These are phyloP conservation scores for Siniperca chuatsi DNA, from an alignment of 2,113 vertebrate species.

Conservation along the genomic window DNA sequence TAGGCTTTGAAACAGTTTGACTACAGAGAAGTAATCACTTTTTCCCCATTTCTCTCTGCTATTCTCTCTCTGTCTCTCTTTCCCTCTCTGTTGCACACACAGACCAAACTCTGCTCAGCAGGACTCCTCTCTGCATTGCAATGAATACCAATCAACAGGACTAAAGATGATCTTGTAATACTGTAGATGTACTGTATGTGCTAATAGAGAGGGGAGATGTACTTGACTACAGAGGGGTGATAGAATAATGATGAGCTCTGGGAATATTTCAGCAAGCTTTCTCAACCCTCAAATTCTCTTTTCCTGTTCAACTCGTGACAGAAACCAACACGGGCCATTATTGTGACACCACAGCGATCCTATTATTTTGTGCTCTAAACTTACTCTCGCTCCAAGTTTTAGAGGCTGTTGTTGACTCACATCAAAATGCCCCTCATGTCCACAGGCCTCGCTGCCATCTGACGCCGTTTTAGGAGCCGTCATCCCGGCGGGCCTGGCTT, in stretches of 20 bases:
- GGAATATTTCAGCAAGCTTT: constrained; percentile 48
- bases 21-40: constrained; percentile 52
- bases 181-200: constrained; percentile 45
- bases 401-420: constrained; percentile 38
- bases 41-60: constrained; percentile 20
- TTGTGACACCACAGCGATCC: constrained; percentile 9
- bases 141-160: constrained; percentile 56
- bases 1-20: constrained; percentile 59
- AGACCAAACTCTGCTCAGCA: constrained; percentile 45
- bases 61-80: constrained; percentile 24
- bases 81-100: constrained; percentile 20
- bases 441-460: constrained; percentile 56
- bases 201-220: constrained; percentile 44
- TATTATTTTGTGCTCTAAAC: constrained; percentile 39
- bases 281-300: constrained; percentile 49
- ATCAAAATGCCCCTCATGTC: constrained; percentile 65
- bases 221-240: constrained; percentile 38
- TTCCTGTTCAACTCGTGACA: constrained; percentile 31
- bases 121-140: constrained; percentile 38
- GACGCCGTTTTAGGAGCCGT: constrained; percentile 41
- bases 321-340: constrained; percentile 35
- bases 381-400: constrained; percentile 21
- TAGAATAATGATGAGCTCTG: constrained; percentile 60
- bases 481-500: constrained; percentile 57
- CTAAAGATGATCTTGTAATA: constrained; percentile 42